Evolutionary conservation across 2,113 vertebrate species (phyloP), one percentile per base, ranked within the genome.

Genomic region (Hippocampus mohnikei): DNA sequence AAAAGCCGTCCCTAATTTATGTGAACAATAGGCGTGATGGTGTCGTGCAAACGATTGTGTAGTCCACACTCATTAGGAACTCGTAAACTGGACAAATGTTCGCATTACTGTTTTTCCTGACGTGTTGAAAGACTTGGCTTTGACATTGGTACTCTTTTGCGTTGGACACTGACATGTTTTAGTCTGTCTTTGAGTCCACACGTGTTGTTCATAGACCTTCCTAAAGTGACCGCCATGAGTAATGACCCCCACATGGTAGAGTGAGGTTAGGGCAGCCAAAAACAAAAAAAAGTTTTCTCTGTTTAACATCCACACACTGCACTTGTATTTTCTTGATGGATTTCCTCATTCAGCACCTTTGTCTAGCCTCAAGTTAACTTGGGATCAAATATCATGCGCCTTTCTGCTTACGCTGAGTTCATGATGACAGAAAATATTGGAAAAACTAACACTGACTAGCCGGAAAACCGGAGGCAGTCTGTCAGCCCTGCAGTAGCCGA

Each of bases 171-270:
- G 73, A 59, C 71, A 53, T 44, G 64, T 66, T 74, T 66, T 76
- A 25, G 53, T 61, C 23, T 67, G 72, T 69, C 69, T 77, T 53
- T 69, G 73, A 71, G 62, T 67, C 42, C 42, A 52, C 60, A 59
- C 33, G 42, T 66, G 67, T 65, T 61, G 20, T 72, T 77, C 60
- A 70, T 71, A 69, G 68, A 73, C 73, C 85, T 87, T 87, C 85
- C 74, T 71, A 29, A 44, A 77, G 71, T 80, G 86, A 87, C 80
- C 78, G 74, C 16, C 46, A 61, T 81, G 75, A 88, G 71, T 81
- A 83, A 87, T 83, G 75, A 56, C 69, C 82, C 76, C 79, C 85
- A 87, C 77, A 81, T 83, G 83, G 77, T 66, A 62, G 66, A 76
- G 40, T 76, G 41, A 67, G 18, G 33, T 52, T 63, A 20, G 12